A percentile compares a stretch with the other conserved stretches of the same genome.
phyloP scores from a whole-genome alignment of 2,113 vertebrate species.

The Apus apus region DNA sequence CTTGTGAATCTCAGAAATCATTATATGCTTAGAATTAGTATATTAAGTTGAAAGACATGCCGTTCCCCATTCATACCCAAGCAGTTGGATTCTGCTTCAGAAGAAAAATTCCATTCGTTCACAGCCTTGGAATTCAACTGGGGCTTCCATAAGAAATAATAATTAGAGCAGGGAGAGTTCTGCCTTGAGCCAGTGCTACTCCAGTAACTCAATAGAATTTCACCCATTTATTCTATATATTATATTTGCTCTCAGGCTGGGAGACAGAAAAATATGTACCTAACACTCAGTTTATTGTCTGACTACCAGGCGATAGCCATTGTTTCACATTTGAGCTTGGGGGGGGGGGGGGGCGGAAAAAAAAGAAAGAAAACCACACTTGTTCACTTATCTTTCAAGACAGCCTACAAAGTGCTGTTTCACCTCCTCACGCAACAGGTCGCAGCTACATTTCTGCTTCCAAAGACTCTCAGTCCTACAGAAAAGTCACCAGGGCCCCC shows the following conservation, averaged over 20 bases:
- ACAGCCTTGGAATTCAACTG: background rate
- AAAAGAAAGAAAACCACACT: no score
- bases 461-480: background rate
- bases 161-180: background rate
- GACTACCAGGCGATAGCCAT: background rate
- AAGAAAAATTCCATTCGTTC: constrained; percentile 34
- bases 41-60: constrained; percentile 7
- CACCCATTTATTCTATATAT: background rate
- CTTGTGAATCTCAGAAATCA: constrained; percentile 16
- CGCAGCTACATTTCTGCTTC: background rate
- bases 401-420: background rate
- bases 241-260: background rate
- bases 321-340: background rate
- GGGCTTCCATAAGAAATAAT: constrained; percentile 12
- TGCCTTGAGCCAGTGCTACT: background rate
- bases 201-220: background rate
- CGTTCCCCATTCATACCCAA: background rate
- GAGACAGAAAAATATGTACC: background rate
- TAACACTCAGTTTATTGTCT: background rate
- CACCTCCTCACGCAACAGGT: background rate
- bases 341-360: rapidly evolving
- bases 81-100: constrained; percentile 9
- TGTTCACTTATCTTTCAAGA: background rate
- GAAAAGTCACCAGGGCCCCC: background rate
- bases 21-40: background rate